These are phyloP conservation scores for Nesogale talazaci DNA, from an alignment of 2,113 vertebrate genomes.

Conservation along the genomic window DNA sequence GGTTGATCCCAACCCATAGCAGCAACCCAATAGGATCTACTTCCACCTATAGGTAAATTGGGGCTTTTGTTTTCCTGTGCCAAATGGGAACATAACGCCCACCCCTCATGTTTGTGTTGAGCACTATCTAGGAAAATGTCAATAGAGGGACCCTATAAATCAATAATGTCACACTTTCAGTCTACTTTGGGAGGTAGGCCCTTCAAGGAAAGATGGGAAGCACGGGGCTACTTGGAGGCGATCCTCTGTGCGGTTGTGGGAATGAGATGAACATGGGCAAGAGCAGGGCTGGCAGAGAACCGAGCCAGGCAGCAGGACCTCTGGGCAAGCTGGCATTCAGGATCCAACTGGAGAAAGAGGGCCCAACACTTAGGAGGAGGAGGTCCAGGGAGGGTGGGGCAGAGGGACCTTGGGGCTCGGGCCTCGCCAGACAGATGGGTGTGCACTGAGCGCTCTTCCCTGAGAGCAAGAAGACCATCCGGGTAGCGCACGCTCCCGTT, in stretches of 20 bases:
- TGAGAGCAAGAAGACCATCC: too few relatives aligned
- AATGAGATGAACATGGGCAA: background rate
- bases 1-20: too few relatives aligned
- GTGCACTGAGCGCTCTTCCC: background rate
- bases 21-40: too few relatives aligned
- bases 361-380: background rate
- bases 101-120: background rate
- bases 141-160: background rate
- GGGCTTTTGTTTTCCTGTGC: background rate
- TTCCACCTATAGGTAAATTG: background rate
- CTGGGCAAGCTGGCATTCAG: background rate
- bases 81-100: background rate
- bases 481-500: background rate
- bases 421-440: background rate
- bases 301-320: background rate
- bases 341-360: background rate
- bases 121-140: background rate
- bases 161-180: background rate
- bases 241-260: background rate
- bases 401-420: background rate
- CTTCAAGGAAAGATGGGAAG: background rate
- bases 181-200: background rate
- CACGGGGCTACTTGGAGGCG: rapidly evolving
- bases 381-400: rapidly evolving
- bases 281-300: background rate